A percentile compares a stretch with the other conserved stretches of the same genome.
Evolutionary conservation across 2,113 vertebrate genomes (phyloP).

Genomic region (Spizaetus ornatus): DNA sequence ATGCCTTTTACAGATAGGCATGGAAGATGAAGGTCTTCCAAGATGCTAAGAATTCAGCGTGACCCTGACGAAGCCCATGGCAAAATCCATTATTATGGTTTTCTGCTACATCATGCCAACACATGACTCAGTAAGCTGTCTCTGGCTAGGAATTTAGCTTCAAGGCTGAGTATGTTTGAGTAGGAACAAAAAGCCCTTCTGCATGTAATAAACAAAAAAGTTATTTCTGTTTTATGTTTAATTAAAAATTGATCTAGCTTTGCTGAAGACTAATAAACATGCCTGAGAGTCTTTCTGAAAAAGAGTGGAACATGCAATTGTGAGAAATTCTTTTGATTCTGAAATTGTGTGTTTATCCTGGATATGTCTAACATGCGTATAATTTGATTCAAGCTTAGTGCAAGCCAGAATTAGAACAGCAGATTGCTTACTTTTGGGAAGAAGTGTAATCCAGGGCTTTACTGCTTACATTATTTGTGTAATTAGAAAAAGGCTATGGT

Average conservation of each 20-base stretch:
- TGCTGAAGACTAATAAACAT: not conserved
- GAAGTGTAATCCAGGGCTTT: conserved; percentile 59
- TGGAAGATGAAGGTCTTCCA: not conserved
- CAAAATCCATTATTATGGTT: not conserved
- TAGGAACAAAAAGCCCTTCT: not conserved
- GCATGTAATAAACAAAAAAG: not conserved
- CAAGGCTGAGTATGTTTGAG: not conserved
- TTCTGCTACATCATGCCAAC: not conserved
- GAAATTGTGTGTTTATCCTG: conserved; percentile 18
- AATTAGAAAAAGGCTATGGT: conserved; percentile 41
- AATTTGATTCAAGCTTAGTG: conserved; percentile 22
- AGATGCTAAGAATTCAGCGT: not conserved
- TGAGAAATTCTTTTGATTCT: not conserved
- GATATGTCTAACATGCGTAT: conserved; percentile 10
- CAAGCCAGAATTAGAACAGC: conserved; percentile 41
- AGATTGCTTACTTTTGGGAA: conserved; percentile 59
- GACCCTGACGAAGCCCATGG: not conserved
- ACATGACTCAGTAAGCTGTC: not conserved
- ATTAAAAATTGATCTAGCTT: not conserved
- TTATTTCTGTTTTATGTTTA: not conserved
- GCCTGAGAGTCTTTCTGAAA: not conserved
- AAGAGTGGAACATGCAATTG: not conserved
- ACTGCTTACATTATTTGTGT: conserved; percentile 37
- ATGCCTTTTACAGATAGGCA: not conserved
- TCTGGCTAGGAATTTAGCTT: not conserved